A percentile compares a stretch with the other conserved stretches of the same genome.
Evolutionary conservation across 2,888 invertebrate genomes (phyloP).

Genomic region (Meiosimyza decipiens): DNA sequence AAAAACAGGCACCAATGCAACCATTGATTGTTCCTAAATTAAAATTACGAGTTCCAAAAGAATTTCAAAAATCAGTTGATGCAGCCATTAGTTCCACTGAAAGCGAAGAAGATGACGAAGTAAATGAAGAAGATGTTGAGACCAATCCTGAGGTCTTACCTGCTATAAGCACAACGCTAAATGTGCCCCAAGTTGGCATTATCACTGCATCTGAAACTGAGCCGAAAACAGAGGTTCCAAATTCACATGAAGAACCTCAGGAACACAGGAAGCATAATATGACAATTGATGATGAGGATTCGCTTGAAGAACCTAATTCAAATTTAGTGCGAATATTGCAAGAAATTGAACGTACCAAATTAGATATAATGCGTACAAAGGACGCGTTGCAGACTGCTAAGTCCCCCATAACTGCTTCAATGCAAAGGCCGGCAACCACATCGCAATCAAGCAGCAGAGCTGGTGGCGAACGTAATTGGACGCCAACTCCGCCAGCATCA

Average conservation of each 20-base stretch:
- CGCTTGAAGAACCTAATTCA: conserved; percentile 50
- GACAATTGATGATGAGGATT: conserved; percentile 46
- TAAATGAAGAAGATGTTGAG: conserved; percentile 43
- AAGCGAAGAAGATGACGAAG: conserved; percentile 58
- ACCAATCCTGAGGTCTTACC: neutral
- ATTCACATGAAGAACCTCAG: conserved; percentile 38
- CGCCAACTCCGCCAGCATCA: conserved; percentile 60
- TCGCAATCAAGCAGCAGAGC: conserved; percentile 43
- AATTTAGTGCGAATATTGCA: conserved; percentile 57
- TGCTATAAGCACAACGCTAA: conserved; percentile 40
- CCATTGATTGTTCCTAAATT: conserved; percentile 73
- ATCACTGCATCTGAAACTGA: conserved; percentile 48
- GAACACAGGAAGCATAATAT: conserved; percentile 18
- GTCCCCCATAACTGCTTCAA: neutral
- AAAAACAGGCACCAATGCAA: conserved; percentile 45
- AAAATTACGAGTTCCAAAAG: conserved; percentile 75
- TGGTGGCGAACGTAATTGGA: conserved; percentile 54
- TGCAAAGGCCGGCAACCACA: conserved; percentile 23
- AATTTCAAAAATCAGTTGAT: conserved; percentile 67
- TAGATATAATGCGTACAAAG: conserved; percentile 60
- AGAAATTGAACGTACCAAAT: conserved; percentile 61
- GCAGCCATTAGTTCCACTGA: conserved; percentile 64
- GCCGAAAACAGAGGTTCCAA: conserved; percentile 36
- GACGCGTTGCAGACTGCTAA: conserved; percentile 46
- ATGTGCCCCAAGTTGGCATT: conserved; percentile 34